Conservation (phyloP, 2,113 vertebrate genomes). For the Microcebus murinus region DNA sequence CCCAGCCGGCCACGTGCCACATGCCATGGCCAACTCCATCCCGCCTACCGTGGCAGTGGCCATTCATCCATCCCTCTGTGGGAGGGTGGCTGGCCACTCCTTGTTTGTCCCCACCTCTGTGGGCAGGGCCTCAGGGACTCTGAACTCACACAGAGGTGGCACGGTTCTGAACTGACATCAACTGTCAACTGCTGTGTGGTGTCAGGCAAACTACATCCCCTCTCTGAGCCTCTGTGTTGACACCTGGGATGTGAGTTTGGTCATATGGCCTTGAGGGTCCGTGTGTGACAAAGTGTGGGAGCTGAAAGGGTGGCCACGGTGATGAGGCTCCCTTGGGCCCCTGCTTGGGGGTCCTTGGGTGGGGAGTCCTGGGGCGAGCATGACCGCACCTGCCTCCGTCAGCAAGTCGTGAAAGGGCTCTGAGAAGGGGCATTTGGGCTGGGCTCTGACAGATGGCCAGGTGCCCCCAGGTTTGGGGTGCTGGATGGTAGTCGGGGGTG, state of each 20-base stretch:
- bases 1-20: background rate
- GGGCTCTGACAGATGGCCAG: background rate
- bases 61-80: background rate
- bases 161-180: background rate
- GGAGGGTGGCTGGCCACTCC: background rate
- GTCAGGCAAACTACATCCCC: background rate
- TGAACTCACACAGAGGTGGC: background rate
- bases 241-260: background rate
- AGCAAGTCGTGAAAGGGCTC: background rate
- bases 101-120: background rate
- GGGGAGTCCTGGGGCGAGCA: background rate
- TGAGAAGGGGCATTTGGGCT: background rate
- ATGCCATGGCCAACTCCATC: constrained; percentile 24
- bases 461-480: background rate
- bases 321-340: background rate
- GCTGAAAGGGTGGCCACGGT: background rate
- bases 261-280: background rate
- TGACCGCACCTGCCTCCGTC: background rate
- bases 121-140: background rate
- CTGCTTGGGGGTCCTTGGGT: background rate
- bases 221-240: background rate
- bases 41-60: background rate
- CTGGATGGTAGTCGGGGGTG: background rate
- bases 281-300: background rate
- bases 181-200: background rate